These are phyloP conservation scores for Mesocricetus auratus DNA, from an alignment of 2,113 vertebrate species.

Conservation along the genomic window DNA sequence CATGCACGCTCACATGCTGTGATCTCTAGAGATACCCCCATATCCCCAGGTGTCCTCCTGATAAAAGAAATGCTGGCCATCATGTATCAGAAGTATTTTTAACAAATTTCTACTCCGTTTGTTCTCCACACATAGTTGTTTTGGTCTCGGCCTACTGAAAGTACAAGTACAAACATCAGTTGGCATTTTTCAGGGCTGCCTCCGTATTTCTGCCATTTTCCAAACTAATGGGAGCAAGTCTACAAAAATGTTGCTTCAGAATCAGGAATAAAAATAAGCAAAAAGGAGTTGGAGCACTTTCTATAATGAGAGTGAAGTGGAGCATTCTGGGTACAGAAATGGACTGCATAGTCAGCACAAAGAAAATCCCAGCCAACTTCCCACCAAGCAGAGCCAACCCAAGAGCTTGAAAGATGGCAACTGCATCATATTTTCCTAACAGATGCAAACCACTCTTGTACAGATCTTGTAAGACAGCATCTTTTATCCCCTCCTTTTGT, in stretches of 20 bases:
- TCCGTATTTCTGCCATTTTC: background rate
- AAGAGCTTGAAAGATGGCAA: background rate
- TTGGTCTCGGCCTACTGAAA: background rate
- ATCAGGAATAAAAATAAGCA: background rate
- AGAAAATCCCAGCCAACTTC: background rate
- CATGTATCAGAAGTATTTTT: background rate
- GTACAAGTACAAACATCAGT: background rate
- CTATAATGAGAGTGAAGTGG: background rate
- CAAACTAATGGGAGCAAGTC: constrained; percentile 4
- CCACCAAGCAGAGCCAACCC: background rate
- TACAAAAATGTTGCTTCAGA: background rate
- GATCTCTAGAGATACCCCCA: background rate
- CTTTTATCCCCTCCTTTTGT: too few species aligned
- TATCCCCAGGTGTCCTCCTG: background rate
- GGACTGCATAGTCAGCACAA: background rate
- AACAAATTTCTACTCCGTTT: background rate
- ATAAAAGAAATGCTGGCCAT: background rate
- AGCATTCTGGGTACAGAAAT: background rate
- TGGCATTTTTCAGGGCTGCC: background rate
- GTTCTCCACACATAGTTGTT: background rate
- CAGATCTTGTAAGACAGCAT: background rate
- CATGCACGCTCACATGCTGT: background rate
- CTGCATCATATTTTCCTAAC: background rate
- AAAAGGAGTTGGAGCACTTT: background rate
- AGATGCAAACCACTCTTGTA: background rate